Evolutionary conservation across 2,797 vertebrate species (phyloP), one percentile per base, ranked within the genome.

Genomic region (Otolemur crassicaudatus): DNA sequence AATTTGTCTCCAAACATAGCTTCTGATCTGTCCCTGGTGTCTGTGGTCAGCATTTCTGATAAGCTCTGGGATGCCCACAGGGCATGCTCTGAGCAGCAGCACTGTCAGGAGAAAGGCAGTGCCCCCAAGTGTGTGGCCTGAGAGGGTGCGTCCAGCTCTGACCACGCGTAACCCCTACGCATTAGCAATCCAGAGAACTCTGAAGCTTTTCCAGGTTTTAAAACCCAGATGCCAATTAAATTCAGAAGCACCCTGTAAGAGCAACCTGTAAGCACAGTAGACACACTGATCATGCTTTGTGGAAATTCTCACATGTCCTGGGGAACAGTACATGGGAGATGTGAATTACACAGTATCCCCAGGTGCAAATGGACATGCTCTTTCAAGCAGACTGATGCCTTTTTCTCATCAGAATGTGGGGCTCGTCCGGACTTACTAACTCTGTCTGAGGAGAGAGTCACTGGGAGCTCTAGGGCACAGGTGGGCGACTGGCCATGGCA

Each of bases 401-500:
- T 98, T 92, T 97, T 80, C 94, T 97, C 90, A 60, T 79, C 97
- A 99, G 99, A 97, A 82, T 99, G 99, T 94, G 99, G 99, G 85
- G 94, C 97, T 85, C 97, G 98, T 81, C 96, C 88, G 29, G 96
- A 98, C 61, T 90, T 98, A 61, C 9, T 94, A 0, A 97, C 97
- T 29, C 93, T 98, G 97, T 98, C 97, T 9, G 88, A 91, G 7
- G 98, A 98, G 56, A 99, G 97, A 96, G 98, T 99, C 72, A 97
- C 99, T 0, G 99, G 99, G 0, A 99, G 99, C 6, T 98, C 97
- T 88, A 98, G 98, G 9, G 98, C 99, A 0, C 98, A 84, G 13
- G 98, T 98, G 0, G 99, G 99, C 11, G 99, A 99, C 95, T 98
- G 99, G 98, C 99, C 99, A 0, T 99, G 99, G 99, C 99, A 99